Evolutionary conservation across 92 coral and sea anemone species (phyloP), one percentile per base, ranked within the genome.

Genomic region (Diadumene lineata): DNA sequence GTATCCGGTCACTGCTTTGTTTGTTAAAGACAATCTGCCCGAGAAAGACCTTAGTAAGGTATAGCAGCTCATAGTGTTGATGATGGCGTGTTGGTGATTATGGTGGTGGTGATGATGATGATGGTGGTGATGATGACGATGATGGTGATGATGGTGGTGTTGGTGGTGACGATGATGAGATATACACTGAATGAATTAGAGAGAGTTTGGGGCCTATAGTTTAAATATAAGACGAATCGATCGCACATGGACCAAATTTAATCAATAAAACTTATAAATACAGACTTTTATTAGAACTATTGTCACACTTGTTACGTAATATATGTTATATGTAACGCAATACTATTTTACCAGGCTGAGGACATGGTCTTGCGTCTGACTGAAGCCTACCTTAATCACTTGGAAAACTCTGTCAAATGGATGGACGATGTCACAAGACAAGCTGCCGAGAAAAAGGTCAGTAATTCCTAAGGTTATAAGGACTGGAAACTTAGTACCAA

Each of bases 401-500:
- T 90, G 70, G 74, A 88, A 17, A 24, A 65, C 13, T 15, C 19
- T 18, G 83, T 93, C 28, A 56, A 72, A 24, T 93, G 98, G 98
- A 93, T 93, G 98, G 97, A 91, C 68, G 11, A 25, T 0, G 60
- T 56, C 38, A 93, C 98, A 11, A 76, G 84, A 31, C 33, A 80
- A 48, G 93, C 96, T 7, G 98, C 98, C 0, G 53, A 68, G 53
- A 84, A 80, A 48, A 93, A 93, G 92, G 98, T 93, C 31, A 43
- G 32, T 8, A 43, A 29, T n/a, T 9, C 11, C 24, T 1, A 21
- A 21, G 23, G 25, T 51, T 24, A 64, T 11, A 65, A 43, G n/a
- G n/a, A n/a, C n/a, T n/a, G n/a, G n/a, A n/a, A n/a, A n/a, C n/a
- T n/a, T n/a, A n/a, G n/a, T n/a, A n/a, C n/a, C n/a, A n/a, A n/a